Evolutionary conservation across 2,888 invertebrate species (phyloP).

Genomic region (Lutraria lutraria): DNA sequence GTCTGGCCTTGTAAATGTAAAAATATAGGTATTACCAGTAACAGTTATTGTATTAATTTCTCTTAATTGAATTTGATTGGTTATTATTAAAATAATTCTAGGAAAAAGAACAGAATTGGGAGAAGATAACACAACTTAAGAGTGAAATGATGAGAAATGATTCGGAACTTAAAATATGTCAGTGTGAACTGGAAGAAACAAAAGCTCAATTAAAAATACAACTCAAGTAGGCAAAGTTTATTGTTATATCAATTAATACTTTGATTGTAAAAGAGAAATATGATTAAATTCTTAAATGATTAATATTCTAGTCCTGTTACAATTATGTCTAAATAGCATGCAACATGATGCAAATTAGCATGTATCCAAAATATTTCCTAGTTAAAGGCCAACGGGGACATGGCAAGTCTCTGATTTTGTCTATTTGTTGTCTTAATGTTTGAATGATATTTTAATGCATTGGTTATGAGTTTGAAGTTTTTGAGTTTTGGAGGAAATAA

Average conservation of each 20-base stretch:
- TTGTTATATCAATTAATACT: not conserved
- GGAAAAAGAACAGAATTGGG: slow-evolving; percentile 73
- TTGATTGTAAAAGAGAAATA: not conserved
- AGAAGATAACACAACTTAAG: slow-evolving; percentile 72
- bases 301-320: too few species aligned
- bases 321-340: too few species aligned
- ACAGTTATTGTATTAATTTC: too few species aligned
- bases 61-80: too few species aligned
- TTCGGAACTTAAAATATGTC: slow-evolving; percentile 71
- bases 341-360: too few species aligned
- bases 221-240: slow-evolving; percentile 62
- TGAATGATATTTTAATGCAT: too few species aligned
- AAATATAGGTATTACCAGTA: too few species aligned
- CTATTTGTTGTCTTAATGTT: too few species aligned
- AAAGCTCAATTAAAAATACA: slow-evolving; percentile 75
- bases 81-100: slow-evolving; percentile 38
- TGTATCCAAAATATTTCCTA: not conserved
- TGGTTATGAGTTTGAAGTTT: too few species aligned
- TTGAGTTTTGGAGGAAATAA: too few species aligned
- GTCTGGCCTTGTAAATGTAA: too few species aligned
- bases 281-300: too few species aligned
- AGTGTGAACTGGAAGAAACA: slow-evolving; percentile 77
- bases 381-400: not conserved
- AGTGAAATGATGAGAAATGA: slow-evolving; percentile 73
- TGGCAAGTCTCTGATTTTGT: not conserved